phyloP scores from a whole-genome alignment of 2,113 vertebrate species.

The Platycercus adscitus region DNA sequence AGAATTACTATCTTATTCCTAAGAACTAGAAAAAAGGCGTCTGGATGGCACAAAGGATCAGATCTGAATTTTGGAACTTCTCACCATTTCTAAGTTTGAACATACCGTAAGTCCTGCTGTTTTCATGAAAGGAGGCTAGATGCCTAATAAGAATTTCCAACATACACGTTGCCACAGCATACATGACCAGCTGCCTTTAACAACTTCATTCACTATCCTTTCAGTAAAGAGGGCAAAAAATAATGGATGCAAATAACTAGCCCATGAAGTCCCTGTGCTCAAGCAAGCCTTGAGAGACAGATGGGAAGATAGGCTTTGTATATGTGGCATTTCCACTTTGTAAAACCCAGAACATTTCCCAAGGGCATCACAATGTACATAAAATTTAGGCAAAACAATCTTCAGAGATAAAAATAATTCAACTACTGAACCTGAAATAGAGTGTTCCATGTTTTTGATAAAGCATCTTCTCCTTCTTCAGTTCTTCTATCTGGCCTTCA shows the following conservation, averaged over 20 bases:
- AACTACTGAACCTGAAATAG: constrained; percentile 73
- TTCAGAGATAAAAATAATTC: neutral
- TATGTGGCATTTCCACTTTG: neutral
- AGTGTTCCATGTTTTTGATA: constrained; percentile 81
- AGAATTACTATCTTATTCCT: neutral
- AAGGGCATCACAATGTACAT: neutral
- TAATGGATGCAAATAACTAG: neutral
- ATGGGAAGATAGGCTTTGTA: neutral
- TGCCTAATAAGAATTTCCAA: neutral
- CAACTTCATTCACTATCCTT: neutral
- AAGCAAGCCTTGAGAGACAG: neutral
- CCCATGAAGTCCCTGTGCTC: neutral
- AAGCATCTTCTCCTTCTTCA: constrained; percentile 73
- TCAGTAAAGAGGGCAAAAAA: neutral
- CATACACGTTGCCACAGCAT: neutral
- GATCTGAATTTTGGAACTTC: neutral
- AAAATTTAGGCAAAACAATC: neutral
- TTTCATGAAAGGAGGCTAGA: neutral
- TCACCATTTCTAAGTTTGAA: neutral
- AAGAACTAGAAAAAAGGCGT: neutral
- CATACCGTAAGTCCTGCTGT: neutral
- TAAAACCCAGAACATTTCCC: neutral
- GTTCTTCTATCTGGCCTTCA: constrained; percentile 81
- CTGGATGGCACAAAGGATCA: neutral
- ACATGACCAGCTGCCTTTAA: neutral